Evolutionary conservation across 2,888 invertebrate species (phyloP), one percentile per base, ranked within the genome.

Genomic region (Drosophila yooni): DNA sequence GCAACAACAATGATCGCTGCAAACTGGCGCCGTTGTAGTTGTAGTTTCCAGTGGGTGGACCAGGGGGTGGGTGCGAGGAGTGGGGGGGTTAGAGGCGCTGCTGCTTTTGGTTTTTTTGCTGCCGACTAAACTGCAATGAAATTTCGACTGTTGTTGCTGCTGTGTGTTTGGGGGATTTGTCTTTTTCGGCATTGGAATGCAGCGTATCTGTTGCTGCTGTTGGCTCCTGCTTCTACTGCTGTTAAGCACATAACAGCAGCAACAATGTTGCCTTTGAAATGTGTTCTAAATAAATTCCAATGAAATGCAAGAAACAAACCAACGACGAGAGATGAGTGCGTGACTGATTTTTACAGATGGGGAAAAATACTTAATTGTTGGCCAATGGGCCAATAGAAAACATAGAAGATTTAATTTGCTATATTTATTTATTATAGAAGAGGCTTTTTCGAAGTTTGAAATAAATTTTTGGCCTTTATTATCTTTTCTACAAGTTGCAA

Each of bases 281-380:
- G 89, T 91, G 92, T 92, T 91, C 91, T 91, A 91, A 91, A 91
- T 91, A 91, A 91, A 91, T 91, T 91, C 91, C 91, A 91, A 80
- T 76, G 92, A 91, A 91, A 91, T 86, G 81, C 79, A 85, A 77
- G 77, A 81, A 76, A 57, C 53, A 56, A 66, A 69, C 33, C 13
- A 46, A 53, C 15, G 27, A n/a, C 48, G 64, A 66, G 78, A 48
- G 78, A 74, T 66, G 77, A 18, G 48, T 21, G 13, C 40, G 61
- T 50, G 66, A 6, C 52, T 6, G 8, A n/a, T 34, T 21, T 36
- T n/a, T 8, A 8, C 46, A 46, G 21, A 46, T 15, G 15, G 21
- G 15, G 15, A 25, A 8, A 25, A 8, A 13, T 46, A 25, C 8
- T 13, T 46, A 25, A 21, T 46, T 46, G 21, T 15, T 38, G 18